phyloP scores from a whole-genome alignment of 2,888 invertebrate genomes.

The Dasysyrphus tricinctus region DNA sequence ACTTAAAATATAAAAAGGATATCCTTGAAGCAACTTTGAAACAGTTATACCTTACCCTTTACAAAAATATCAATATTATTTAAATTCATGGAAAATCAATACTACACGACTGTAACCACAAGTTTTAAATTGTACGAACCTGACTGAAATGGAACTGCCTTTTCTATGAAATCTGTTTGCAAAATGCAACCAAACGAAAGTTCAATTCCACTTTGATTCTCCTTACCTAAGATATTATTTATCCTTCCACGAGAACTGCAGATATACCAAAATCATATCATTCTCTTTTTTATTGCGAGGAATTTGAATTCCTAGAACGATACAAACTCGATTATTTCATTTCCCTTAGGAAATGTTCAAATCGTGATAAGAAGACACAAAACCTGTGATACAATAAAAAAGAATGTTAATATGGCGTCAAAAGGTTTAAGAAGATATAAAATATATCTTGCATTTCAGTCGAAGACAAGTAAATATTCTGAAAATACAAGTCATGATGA shows the following conservation, averaged over 20 bases:
- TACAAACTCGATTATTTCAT: not conserved
- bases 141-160: no score
- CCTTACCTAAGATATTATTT: not conserved
- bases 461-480: not conserved
- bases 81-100: no score
- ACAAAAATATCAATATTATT: no score
- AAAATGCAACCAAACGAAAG: no score
- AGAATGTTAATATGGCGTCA: conserved; percentile 18
- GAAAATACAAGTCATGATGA: conserved; percentile 36
- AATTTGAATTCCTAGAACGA: conserved; percentile 1
- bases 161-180: no score
- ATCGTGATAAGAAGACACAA: conserved; percentile 33
- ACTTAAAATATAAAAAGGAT: no score
- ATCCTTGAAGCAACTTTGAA: no score
- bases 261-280: not conserved
- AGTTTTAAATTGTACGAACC: no score
- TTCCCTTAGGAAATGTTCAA: not conserved
- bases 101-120: no score
- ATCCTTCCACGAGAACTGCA: not conserved
- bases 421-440: not conserved
- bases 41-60: no score
- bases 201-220: not conserved
- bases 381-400: conserved; percentile 27
- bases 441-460: not conserved
- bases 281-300: not conserved